Percentiles rank a stretch among this genome's conserved stretches.
Conservation (phyloP, 1,140 invertebrate genomes). For the Cyphomyrmex costatus region DNA sequence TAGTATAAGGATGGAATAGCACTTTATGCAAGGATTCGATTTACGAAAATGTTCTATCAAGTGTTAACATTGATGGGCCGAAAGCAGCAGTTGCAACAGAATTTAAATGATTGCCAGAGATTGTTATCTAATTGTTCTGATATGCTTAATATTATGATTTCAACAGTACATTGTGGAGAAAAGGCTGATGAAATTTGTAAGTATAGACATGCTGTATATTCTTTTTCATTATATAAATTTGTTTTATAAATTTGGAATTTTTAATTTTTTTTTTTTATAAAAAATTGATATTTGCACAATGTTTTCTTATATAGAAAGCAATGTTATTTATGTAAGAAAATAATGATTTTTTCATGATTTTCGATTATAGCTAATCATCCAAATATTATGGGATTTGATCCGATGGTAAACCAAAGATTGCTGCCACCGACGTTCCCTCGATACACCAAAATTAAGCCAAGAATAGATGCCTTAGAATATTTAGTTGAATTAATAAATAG, state of each 20-base stretch:
- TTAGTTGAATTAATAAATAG: slow-evolving; percentile 93
- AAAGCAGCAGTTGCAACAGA: slow-evolving; percentile 87
- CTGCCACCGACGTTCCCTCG: slow-evolving; percentile 99
- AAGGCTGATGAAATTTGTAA: slow-evolving; percentile 91
- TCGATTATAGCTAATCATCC: slow-evolving; percentile 84
- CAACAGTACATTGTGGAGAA: slow-evolving; percentile 92
- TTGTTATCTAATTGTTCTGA: slow-evolving; percentile 91
- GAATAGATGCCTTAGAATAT: slow-evolving; percentile 94
- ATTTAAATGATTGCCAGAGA: slow-evolving; percentile 89
- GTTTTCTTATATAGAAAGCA: slow-evolving; percentile 6
- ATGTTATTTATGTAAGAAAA: slow-evolving; percentile 34
- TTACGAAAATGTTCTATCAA: slow-evolving; percentile 95
- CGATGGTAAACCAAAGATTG: slow-evolving; percentile 97
- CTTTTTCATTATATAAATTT: slow-evolving; percentile 4
- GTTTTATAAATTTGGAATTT: slow-evolving; percentile 11
- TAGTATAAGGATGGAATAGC: slow-evolving; percentile 89
- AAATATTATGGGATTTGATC: slow-evolving; percentile 95
- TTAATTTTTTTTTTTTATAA: background rate
- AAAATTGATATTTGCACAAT: slow-evolving; percentile 5
- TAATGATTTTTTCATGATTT: slow-evolving; percentile 30
- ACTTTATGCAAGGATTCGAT: slow-evolving; percentile 93
- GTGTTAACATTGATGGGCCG: slow-evolving; percentile 90
- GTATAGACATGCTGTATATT: slow-evolving; percentile 74
- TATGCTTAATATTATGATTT: slow-evolving; percentile 93
- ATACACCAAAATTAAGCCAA: slow-evolving; percentile 96